A percentile compares a stretch with the other conserved stretches of the same genome.
Conservation (phyloP, 2,888 invertebrate species). For the Agrochola macilenta region DNA sequence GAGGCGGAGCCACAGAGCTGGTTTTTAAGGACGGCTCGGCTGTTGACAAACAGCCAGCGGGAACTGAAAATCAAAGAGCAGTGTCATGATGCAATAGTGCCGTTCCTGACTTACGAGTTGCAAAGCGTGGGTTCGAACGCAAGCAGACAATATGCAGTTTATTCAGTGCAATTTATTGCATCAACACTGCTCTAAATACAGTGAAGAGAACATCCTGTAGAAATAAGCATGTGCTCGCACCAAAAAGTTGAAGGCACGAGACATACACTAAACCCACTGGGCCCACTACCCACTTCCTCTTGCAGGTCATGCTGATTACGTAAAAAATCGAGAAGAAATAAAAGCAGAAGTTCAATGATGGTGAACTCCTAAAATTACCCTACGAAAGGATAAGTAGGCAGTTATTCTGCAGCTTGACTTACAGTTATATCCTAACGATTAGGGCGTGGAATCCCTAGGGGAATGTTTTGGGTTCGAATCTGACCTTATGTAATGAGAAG, state of each 20-base stretch:
- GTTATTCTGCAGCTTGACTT: constrained; percentile 19
- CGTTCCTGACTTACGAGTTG: too few species aligned
- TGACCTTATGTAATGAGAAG: constrained; percentile 53
- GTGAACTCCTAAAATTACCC: background rate
- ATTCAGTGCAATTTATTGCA: background rate
- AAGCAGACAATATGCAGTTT: too few species aligned
- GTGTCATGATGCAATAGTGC: too few species aligned
- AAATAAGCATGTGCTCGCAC: background rate
- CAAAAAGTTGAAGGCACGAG: background rate
- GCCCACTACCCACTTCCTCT: background rate
- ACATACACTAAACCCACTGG: background rate
- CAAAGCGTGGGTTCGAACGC: too few species aligned
- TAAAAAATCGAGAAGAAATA: background rate
- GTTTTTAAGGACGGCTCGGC: too few species aligned
- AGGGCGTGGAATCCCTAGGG: constrained; percentile 46
- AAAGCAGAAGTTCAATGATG: background rate
- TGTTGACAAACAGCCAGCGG: too few species aligned
- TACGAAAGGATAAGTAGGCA: background rate
- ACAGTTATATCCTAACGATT: constrained; percentile 37
- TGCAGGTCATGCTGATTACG: too few species aligned
- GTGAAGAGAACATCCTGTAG: background rate
- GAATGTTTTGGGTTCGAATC: constrained; percentile 45
- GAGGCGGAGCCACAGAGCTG: too few species aligned
- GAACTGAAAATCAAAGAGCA: too few species aligned
- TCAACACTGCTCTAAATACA: too few species aligned